These are phyloP conservation scores for Ceyx cyanopectus DNA, from an alignment of 2,113 vertebrate species.

Conservation along the genomic window DNA sequence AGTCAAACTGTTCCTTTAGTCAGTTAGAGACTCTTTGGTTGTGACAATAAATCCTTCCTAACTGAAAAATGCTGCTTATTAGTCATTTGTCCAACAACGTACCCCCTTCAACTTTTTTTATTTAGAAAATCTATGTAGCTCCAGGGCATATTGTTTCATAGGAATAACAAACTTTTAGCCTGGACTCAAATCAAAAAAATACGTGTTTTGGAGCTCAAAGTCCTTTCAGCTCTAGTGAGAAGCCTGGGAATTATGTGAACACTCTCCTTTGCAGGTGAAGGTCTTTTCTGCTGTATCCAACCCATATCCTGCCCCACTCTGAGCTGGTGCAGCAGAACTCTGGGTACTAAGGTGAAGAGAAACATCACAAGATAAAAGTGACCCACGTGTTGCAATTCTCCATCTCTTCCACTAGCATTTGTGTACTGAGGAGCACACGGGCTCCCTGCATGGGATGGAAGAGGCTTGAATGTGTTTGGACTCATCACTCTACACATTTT, in stretches of 20 bases:
- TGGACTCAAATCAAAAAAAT: slow-evolving; percentile 41
- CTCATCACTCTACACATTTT: neutral
- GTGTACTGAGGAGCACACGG: neutral
- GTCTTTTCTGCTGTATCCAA: neutral
- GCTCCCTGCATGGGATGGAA: neutral
- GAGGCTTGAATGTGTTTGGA: neutral
- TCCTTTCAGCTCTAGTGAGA: neutral
- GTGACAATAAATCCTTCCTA: neutral
- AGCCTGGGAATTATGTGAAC: neutral
- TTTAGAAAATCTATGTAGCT: neutral
- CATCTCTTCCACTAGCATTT: neutral
- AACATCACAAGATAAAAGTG: neutral
- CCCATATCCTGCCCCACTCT: neutral
- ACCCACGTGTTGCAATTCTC: rapidly evolving
- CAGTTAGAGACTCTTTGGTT: neutral
- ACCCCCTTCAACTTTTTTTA: neutral
- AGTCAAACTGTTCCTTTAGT: slow-evolving; percentile 6
- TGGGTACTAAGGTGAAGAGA: neutral
- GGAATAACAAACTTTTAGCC: neutral
- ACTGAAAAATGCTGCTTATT: neutral
- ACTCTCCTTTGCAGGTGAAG: neutral
- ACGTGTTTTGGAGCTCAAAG: neutral
- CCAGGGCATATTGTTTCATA: neutral
- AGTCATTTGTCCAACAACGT: neutral
- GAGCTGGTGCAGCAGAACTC: neutral